phyloP scores from a whole-genome alignment of 2,888 invertebrate species.

The Yponomeuta malinellus region DNA sequence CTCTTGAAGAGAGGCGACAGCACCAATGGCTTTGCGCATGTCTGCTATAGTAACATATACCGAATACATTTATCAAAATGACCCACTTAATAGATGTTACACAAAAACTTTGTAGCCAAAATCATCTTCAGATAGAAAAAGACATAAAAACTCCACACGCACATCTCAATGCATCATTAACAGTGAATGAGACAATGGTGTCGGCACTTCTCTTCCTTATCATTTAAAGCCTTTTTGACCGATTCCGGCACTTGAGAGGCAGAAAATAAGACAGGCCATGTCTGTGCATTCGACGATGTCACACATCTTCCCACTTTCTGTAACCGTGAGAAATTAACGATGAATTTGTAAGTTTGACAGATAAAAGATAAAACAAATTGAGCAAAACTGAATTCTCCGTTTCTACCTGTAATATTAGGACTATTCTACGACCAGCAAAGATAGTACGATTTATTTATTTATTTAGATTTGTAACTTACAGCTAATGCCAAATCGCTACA shows the following conservation, averaged over 20 bases:
- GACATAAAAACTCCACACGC: not conserved
- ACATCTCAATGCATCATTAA: conserved; percentile 60
- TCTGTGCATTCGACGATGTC: not conserved
- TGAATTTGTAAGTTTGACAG: too few relatives aligned
- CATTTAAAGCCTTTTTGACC: not conserved
- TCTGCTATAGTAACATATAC: not conserved
- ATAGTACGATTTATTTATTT: too few relatives aligned
- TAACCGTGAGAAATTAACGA: too few relatives aligned
- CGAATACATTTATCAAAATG: not conserved
- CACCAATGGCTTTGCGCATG: too few relatives aligned
- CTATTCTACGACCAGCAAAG: too few relatives aligned
- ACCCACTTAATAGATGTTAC: not conserved
- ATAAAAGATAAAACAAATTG: too few relatives aligned
- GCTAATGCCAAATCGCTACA: too few relatives aligned
- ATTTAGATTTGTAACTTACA: too few relatives aligned
- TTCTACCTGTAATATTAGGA: too few relatives aligned
- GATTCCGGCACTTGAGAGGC: not conserved
- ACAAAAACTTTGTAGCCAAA: not conserved
- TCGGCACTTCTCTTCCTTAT: conserved; percentile 28
- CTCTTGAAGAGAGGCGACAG: not conserved
- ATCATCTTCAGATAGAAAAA: not conserved
- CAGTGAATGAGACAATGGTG: conserved; percentile 69
- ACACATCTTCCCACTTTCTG: too few relatives aligned
- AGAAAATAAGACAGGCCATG: not conserved
- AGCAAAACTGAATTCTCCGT: too few relatives aligned